phyloP scores from a whole-genome alignment of 30 jellyfish, hydroid and myxozoan genomes.

The Rhopilema esculentum region DNA sequence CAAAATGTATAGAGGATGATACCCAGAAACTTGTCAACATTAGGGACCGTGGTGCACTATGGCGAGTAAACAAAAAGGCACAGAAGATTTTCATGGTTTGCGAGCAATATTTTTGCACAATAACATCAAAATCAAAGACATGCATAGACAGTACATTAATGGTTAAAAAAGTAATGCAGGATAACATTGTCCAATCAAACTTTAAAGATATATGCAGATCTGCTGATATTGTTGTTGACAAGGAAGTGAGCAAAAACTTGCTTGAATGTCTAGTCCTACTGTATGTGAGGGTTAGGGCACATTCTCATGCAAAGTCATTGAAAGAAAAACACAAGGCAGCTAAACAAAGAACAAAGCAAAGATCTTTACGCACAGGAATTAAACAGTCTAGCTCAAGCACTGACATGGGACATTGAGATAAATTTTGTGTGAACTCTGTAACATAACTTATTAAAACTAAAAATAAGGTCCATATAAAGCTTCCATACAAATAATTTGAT shows the following conservation, averaged over 20 bases:
- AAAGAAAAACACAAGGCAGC: constrained; percentile 25
- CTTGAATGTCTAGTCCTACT: constrained; percentile 7
- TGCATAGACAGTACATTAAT: background rate
- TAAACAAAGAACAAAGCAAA: no score
- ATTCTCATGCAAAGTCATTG: constrained; percentile 15
- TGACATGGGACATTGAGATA: constrained; percentile 2
- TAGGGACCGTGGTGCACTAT: constrained; percentile 26
- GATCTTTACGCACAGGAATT: no score
- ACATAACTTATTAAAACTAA: background rate
- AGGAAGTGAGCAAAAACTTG: constrained; percentile 14
- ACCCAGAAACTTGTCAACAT: constrained; percentile 9
- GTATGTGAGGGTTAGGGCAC: constrained; percentile 33
- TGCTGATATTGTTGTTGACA: constrained; percentile 15
- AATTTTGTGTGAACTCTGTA: background rate
- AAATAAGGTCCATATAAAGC: no score
- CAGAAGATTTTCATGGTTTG: background rate
- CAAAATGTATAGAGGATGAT: constrained; percentile 8
- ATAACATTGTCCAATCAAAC: background rate
- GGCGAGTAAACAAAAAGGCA: constrained; percentile 13
- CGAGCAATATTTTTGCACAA: constrained; percentile 2
- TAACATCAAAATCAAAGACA: background rate
- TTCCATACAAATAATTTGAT: no score
- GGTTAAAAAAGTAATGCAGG: constrained; percentile 1
- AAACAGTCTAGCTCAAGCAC: constrained; percentile 4
- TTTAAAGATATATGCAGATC: constrained; percentile 1